Base-by-base conservation (phyloP, 2,888 invertebrate species). In the Marronus borbonicus region DNA sequence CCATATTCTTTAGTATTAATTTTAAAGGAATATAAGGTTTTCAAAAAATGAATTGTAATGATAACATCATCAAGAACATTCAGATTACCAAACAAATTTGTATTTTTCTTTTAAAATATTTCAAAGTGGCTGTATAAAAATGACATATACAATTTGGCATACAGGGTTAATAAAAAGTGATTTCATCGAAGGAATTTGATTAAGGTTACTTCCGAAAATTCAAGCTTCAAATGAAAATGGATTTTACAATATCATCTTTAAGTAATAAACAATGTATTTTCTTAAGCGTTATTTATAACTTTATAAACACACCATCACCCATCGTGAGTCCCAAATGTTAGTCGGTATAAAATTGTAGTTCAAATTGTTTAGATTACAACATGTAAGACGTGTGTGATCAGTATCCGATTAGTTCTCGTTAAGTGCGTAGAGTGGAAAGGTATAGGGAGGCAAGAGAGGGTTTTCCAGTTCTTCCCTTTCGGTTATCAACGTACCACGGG, bases 311-410 rank as follows among this genome's bases (percentile, higher is more conserved):
- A 39, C 39, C 39, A 39, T 39, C 39, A 39, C 44, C 2, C 31
- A 31, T 64, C 64, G 36, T 36, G 28, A 64, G 28, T 64, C 64
- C 31, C 64, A 64, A 64, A 64, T 64, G 31, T 64, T 64, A 14
- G 64, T 64, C n/a, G n/a, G 55, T 20, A n/a, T 55, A 55, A 55
- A 20, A 64, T 44, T n/a, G 64, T 64, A 64, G 28, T 64, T 64
- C 36, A 36, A 64, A 31, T 64, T 64, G 64, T 64, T 64, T 64
- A 64, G 64, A 64, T 64, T 64, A 64, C 36, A 64, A 28, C 28
- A 36, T 8, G 44, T 44, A 44, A 44, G 12, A 44, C 44, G 44
- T 44, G 44, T 44, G 12, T 12, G 44, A 44, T 44, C 10, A 44
- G 8, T 12, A 44, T 44, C 1, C 44, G 12, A 12, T 44, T 12